Evolutionary conservation across 2,888 invertebrate genomes (phyloP), one percentile per base, ranked within the genome.

Genomic region (Litoditis marina): DNA sequence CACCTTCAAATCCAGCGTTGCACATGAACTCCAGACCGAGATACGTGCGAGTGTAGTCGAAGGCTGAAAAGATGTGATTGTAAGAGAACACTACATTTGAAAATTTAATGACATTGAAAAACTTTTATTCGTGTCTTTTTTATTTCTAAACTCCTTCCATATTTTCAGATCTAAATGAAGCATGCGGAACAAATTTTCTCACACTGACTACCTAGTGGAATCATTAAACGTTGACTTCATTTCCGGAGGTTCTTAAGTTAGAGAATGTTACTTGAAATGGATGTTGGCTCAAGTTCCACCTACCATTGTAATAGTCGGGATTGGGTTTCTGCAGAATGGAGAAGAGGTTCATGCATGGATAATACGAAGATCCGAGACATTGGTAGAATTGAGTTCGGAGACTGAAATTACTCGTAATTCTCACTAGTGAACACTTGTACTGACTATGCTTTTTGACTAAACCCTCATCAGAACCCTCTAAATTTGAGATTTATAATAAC

Each of bases 301-400:
- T 30, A 70, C 69, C 59, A 11, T 73, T 50, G 16, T 59, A 54
- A 25, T 71, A 68, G 34, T 67, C 66, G 6, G 69, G 65, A 13
- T 63, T 56, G 22, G 69, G 68, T 27, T 59, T 59, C 39, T 66
- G 61, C 31, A 75, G 63, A 50, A 77, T 60, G 31, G 60, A 64
- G 66, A 68, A 73, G 22, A 75, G 68, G 46, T 68, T 69, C 60
- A 77, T 59, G 54, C 77, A 77, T 2, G 66, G n/a, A 55, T 68
- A 73, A 51, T 77, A 77, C n/a, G 70, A 68, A 25, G 66, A 46
- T 53, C 77, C 77, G n/a, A 77, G 70, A 56, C 77, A 77, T 46
- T 71, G 74, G 63, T 77, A 75, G 70, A 73, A 75, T 44, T 67
- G 62, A 4, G 73, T 67, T 32, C 76, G 71, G 13, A 66, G 54